A percentile compares a stretch with the other conserved stretches of the same genome.
These are phyloP conservation scores for Poecilus cupreus DNA, from an alignment of 2,888 invertebrate species.

Conservation along the genomic window DNA sequence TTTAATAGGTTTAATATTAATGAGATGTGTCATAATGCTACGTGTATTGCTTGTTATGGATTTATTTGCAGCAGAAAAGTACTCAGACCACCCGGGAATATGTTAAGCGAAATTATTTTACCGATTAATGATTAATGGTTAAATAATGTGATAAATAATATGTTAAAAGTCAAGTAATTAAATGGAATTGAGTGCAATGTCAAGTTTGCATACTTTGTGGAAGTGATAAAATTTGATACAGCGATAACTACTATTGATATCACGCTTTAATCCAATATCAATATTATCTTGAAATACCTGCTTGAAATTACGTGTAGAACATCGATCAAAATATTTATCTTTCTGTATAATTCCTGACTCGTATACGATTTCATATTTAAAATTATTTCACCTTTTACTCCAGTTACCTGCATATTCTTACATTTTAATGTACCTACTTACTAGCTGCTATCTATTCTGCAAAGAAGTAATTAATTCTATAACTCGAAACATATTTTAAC, in stretches of 20 bases:
- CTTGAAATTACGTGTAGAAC: background rate
- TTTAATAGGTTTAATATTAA: conserved; percentile 30
- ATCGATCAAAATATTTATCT: too few species aligned
- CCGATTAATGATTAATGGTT: background rate
- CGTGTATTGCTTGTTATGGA: background rate
- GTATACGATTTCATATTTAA: too few species aligned
- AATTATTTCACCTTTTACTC: too few species aligned
- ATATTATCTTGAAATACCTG: too few species aligned
- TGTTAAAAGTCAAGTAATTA: background rate
- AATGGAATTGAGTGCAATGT: background rate
- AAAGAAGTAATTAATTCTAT: too few species aligned
- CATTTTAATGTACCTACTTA: too few species aligned
- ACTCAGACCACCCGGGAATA: background rate
- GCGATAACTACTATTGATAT: too few species aligned
- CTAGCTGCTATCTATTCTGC: too few species aligned
- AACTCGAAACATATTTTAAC: too few species aligned
- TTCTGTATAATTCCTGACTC: too few species aligned
- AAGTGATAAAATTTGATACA: background rate
- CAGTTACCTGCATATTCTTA: too few species aligned
- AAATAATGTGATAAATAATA: background rate
- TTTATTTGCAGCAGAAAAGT: background rate
- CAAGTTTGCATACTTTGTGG: background rate
- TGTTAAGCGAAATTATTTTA: background rate
- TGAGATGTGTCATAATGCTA: background rate
- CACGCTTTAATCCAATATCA: too few species aligned